Evolutionary conservation across 1,140 invertebrate species (phyloP).

Genomic region (Leptestheria dahalacensis): DNA sequence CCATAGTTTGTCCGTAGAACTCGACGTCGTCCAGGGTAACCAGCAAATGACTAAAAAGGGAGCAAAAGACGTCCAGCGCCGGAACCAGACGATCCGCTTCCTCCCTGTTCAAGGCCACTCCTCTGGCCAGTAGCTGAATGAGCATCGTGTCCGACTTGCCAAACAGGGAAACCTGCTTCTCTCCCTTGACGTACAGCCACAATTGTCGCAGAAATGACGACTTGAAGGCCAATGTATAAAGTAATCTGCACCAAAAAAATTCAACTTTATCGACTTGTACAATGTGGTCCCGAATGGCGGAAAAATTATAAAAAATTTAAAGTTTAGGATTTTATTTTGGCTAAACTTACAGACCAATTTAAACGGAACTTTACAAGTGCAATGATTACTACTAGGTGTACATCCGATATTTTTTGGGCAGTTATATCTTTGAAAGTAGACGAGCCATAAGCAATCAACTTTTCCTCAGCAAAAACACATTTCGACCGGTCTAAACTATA

Average conservation of each 20-base stretch:
- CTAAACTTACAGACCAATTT: too few species aligned
- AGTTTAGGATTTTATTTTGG: too few species aligned
- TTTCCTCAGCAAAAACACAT: too few species aligned
- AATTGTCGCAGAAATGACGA: conserved; percentile 61
- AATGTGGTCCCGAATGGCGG: too few species aligned
- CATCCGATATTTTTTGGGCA: too few species aligned
- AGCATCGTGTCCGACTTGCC: conserved; percentile 40
- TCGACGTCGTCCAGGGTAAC: conserved; percentile 77
- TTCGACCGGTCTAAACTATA: too few species aligned
- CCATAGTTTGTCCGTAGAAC: conserved; percentile 38
- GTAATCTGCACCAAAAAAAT: conserved; percentile 43
- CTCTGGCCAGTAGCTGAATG: conserved; percentile 52
- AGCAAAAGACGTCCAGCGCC: conserved; percentile 65
- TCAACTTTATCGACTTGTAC: conserved; percentile 8
- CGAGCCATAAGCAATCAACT: too few species aligned
- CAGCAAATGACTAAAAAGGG: conserved; percentile 62
- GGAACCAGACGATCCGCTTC: conserved; percentile 60
- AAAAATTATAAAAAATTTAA: too few species aligned
- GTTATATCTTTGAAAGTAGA: too few species aligned
- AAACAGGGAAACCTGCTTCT: conserved; percentile 25
- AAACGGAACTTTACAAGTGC: too few species aligned
- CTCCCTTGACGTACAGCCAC: conserved; percentile 43
- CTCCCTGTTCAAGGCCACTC: conserved; percentile 42
- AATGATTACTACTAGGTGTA: too few species aligned
- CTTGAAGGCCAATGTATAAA: conserved; percentile 75